Base-by-base conservation (phyloP, 1,140 invertebrate genomes). In the Drosophila pallidifrons region DNA sequence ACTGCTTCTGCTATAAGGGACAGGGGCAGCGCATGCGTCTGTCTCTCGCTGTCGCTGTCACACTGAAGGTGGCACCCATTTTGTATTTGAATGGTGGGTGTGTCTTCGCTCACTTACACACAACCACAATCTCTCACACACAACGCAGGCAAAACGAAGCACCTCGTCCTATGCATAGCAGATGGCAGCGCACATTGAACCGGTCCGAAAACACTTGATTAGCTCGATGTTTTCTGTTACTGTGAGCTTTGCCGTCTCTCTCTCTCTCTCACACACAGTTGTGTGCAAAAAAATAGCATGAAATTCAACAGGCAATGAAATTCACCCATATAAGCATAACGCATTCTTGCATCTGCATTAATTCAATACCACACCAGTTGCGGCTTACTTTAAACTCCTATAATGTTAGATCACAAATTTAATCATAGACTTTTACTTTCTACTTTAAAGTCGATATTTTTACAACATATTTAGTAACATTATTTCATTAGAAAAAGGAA, bases 271-370 rank as follows among this genome's bases (percentile, higher is more conserved):
- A 16, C 13, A 38, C 11, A 2, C 7, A 15, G 5, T 38, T 59
- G 13, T 16, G 8, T 38, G 46, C 32, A 38, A 51, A 51, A 74
- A 43, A 51, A 64, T 52, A 11, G 32, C 45, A 58, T 41, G 7
- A 61, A 86, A 80, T 77, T 88, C 73, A 88, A 87, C 83, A 87
- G 80, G 83, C 83, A 77, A 69, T 35, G 35, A 66, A 75, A 61
- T 73, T 66, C 81, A 70, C 77, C 79, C 66, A 66, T 64, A 60
- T 60, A 67, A 35, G 4, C 11, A 45, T 32, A 35, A 45, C 55
- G 16, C 43, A 49, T 45, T 65, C 64, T 79, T 25, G 28, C 49
- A 11, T 63, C 1, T 10, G 52, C 35, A 2, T 52, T 38, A 25
- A 47, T 60, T 60, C 20, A 35, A 13, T 66, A 41, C 45, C 63